phyloP scores from a whole-genome alignment of 2,113 vertebrate genomes.

The Turdus rufiventris region DNA sequence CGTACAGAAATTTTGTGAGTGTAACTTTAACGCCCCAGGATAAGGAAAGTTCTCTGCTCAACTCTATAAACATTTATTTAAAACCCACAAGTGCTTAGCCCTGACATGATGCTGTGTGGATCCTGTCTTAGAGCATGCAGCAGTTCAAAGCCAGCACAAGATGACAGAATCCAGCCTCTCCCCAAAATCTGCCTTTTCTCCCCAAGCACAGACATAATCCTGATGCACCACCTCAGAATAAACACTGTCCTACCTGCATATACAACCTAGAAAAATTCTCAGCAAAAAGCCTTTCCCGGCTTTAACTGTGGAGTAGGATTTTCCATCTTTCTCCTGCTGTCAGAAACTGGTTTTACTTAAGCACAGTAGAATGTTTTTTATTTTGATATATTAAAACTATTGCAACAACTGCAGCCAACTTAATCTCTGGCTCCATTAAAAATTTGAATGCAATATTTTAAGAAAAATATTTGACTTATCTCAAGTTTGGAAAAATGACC shows the following conservation, averaged over 20 bases:
- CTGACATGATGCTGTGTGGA: neutral
- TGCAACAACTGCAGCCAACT: neutral
- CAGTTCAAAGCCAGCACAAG: neutral
- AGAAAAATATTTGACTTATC: conserved; percentile 12
- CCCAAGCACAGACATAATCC: neutral
- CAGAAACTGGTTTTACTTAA: neutral
- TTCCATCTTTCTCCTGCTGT: neutral
- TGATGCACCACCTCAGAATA: neutral
- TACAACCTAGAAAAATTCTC: neutral
- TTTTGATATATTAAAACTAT: neutral
- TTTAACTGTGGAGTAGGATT: neutral
- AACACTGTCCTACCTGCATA: neutral
- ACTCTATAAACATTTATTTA: neutral
- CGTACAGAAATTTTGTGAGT: neutral
- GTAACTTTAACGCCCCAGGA: neutral
- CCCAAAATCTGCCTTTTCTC: neutral
- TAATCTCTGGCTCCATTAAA: neutral
- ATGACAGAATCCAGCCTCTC: neutral
- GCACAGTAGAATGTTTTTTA: neutral
- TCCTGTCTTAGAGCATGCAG: rapidly evolving
- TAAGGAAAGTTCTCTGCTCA: neutral
- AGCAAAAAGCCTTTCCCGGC: neutral
- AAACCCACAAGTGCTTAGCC: neutral
- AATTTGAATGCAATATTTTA: neutral
- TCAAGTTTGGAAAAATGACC: neutral